Evolutionary conservation across 2,113 vertebrate species (phyloP).

Genomic region (Camelus bactrianus): DNA sequence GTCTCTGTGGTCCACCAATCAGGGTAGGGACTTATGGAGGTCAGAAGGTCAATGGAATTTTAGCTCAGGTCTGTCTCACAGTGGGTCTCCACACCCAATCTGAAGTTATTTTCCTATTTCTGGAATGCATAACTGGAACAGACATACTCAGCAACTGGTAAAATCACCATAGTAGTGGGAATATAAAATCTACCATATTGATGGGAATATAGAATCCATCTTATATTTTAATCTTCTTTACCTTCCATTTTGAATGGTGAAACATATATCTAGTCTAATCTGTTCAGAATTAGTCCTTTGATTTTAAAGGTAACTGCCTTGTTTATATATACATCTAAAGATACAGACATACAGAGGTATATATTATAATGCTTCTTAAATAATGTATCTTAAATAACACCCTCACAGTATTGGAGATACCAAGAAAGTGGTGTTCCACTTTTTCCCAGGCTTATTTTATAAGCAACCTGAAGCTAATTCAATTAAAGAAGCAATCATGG

Average conservation of each 20-base stretch:
- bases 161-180: neutral
- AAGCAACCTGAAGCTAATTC: neutral
- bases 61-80: neutral
- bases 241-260: neutral
- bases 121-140: neutral
- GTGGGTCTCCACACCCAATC: neutral
- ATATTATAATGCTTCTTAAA: neutral
- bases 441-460: neutral
- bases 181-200: neutral
- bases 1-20: neutral
- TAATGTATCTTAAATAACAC: neutral
- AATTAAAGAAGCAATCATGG: neutral
- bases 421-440: neutral
- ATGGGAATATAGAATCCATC: neutral
- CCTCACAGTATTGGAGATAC: neutral
- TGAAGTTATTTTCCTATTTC: neutral
- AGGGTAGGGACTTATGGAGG: neutral
- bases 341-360: neutral
- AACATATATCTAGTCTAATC: neutral
- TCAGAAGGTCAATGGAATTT: neutral
- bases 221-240: neutral
- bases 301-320: neutral
- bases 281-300: constrained; percentile 3
- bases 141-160: neutral
- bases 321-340: neutral